A percentile compares a stretch with the other conserved stretches of the same genome.
phyloP scores from a whole-genome alignment of 1,140 invertebrate genomes.

The Lanistes nyassanus region DNA sequence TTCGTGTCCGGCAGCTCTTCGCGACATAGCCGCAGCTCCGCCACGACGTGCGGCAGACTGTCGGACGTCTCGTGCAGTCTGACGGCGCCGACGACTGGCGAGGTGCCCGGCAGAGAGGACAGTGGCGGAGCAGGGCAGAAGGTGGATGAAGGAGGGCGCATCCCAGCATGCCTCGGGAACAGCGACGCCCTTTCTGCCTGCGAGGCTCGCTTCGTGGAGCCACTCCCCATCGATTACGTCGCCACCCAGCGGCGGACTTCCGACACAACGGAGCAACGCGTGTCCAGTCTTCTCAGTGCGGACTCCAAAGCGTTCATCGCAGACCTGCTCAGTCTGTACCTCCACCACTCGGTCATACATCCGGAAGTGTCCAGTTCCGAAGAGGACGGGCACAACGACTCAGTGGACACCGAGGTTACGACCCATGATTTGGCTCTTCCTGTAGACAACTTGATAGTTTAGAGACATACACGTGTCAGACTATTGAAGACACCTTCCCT shows the following conservation, averaged over 20 bases:
- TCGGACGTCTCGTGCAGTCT: constrained; percentile 21
- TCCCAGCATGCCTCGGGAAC: too few species aligned
- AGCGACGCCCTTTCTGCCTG: too few species aligned
- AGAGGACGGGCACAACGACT: too few species aligned
- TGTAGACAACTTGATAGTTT: not conserved
- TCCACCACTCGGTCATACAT: constrained; percentile 4
- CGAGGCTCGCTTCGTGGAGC: too few species aligned
- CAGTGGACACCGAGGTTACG: not conserved
- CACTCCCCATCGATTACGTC: too few species aligned
- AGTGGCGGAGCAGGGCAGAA: too few species aligned
- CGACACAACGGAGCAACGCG: not conserved
- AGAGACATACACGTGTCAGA: too few species aligned
- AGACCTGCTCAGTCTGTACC: constrained; percentile 17
- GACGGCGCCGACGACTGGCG: too few species aligned
- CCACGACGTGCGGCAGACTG: not conserved
- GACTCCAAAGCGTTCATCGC: constrained; percentile 21
- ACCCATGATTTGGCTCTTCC: not conserved
- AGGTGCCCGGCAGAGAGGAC: too few species aligned
- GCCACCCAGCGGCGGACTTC: too few species aligned
- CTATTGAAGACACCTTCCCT: too few species aligned
- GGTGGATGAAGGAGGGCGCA: too few species aligned
- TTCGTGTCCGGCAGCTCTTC: not conserved
- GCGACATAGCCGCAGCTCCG: not conserved
- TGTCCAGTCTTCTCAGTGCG: constrained; percentile 11
- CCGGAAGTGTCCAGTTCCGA: not conserved